A percentile compares a stretch with the other conserved stretches of the same genome.
Conservation (phyloP, 2,113 vertebrate species). For the Phalacrocorax brasilianus region DNA sequence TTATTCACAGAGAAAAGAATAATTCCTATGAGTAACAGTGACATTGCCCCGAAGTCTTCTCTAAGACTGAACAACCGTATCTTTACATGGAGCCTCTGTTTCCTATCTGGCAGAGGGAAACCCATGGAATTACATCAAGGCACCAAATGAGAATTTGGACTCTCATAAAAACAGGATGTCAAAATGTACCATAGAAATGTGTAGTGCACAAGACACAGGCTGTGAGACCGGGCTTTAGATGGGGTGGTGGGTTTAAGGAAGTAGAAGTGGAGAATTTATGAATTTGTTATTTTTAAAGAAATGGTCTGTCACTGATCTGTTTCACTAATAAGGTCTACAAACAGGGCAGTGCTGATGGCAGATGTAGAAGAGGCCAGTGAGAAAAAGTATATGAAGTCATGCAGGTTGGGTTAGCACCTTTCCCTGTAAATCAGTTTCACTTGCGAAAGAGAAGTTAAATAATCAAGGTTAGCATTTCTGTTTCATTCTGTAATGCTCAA, state of each 20-base stretch:
- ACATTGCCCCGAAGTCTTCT: background rate
- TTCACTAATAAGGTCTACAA: background rate
- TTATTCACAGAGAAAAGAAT: background rate
- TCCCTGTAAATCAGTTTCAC: background rate
- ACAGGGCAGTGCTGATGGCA: background rate
- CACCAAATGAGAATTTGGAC: background rate
- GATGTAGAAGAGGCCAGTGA: background rate
- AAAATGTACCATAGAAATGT: background rate
- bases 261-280: background rate
- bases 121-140: background rate
- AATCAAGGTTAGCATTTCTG: background rate
- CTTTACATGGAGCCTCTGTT: background rate
- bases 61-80: background rate
- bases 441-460: background rate
- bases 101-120: background rate
- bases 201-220: background rate
- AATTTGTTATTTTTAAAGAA: background rate
- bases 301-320: background rate
- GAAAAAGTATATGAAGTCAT: background rate
- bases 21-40: background rate
- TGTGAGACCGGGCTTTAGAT: background rate
- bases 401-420: background rate
- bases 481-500: background rate
- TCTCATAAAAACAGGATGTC: background rate
- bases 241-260: background rate